Base-by-base conservation (phyloP, 2,888 invertebrate species). In the Polymixis flavicincta region DNA sequence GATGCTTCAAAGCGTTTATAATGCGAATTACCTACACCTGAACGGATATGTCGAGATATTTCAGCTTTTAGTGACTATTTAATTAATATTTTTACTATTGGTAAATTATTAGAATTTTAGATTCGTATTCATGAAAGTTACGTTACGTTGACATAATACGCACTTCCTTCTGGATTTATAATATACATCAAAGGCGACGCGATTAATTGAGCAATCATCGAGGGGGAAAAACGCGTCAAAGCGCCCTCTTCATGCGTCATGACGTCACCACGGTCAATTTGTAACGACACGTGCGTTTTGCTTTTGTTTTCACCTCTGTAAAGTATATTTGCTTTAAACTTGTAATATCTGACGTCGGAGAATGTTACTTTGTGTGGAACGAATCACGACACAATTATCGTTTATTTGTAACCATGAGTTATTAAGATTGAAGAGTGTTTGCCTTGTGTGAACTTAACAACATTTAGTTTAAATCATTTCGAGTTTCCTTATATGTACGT, bases 161-260 rank as follows among this genome's bases (percentile, higher is more conserved):
- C 66, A 74, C 60, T 75, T 83, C 84, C 84, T 79, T 82, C 79
- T 77, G 75, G 73, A 83, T 87, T 86, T 83, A 76, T 88, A 88
- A 86, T 84, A 88, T 82, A 94, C 94, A 91, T 95, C 95, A 95
- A 95, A 95, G 92, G 90, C 81, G 87, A 75, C 87, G 90, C 88
- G 89, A 91, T 93, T 93, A 94, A 95, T 94, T 93, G 93, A 93
- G 92, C 93, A 92, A 90, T 90, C 90, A 91, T 87, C 87, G 90
- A 88, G 91, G 78, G 90, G 90, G 89, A 84, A 88, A 86, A 86
- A 84, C 85, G 84, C 84, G 86, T 85, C 87, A 83, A 87, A 89
- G 89, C 87, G 87, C 86, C 86, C 85, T 82, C 89, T 90, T 90
- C 92, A 92, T 89, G 92, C 90, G 78, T 87, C 88, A 88, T 93